Evolutionary conservation across 2,888 invertebrate species (phyloP).

Genomic region (Schizotus pectinicornis): DNA sequence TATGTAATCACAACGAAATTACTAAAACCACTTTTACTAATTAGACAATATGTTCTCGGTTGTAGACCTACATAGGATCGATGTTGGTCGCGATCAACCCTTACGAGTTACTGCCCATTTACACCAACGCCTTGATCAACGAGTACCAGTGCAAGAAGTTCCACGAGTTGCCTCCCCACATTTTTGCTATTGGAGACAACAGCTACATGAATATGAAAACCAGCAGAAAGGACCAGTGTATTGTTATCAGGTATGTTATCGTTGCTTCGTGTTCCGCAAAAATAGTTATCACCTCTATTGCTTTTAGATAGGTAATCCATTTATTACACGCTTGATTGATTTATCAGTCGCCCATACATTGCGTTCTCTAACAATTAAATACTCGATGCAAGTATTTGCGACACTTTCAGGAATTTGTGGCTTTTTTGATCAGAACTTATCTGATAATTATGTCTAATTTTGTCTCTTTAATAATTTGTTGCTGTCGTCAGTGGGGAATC

Average conservation of each 20-base stretch:
- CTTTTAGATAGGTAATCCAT: background rate
- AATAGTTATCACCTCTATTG: background rate
- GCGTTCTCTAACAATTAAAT: background rate
- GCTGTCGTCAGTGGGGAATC: conserved; percentile 83
- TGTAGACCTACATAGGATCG: conserved; percentile 91
- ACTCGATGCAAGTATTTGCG: background rate
- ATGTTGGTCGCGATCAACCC: conserved; percentile 96
- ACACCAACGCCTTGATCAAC: conserved; percentile 86
- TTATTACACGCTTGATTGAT: background rate
- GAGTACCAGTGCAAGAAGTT: conserved; percentile 82
- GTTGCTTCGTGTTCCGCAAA: background rate
- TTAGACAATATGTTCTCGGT: conserved; percentile 36
- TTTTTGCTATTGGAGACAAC: conserved; percentile 94
- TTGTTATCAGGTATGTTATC: conserved; percentile 82
- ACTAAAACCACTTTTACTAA: too few relatives aligned
- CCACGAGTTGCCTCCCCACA: conserved; percentile 90
- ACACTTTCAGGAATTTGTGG: background rate
- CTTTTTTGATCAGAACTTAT: background rate
- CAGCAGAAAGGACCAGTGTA: conserved; percentile 82
- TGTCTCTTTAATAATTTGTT: background rate
- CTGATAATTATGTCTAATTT: conserved; percentile 2
- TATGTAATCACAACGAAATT: conserved; percentile 72
- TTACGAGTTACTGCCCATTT: conserved; percentile 93
- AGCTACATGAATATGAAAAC: conserved; percentile 83
- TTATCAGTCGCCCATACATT: background rate